Percentiles rank a stretch among this genome's conserved stretches.
Evolutionary conservation across 2,797 vertebrate species (phyloP).

Genomic region (Mastacembelus armatus): DNA sequence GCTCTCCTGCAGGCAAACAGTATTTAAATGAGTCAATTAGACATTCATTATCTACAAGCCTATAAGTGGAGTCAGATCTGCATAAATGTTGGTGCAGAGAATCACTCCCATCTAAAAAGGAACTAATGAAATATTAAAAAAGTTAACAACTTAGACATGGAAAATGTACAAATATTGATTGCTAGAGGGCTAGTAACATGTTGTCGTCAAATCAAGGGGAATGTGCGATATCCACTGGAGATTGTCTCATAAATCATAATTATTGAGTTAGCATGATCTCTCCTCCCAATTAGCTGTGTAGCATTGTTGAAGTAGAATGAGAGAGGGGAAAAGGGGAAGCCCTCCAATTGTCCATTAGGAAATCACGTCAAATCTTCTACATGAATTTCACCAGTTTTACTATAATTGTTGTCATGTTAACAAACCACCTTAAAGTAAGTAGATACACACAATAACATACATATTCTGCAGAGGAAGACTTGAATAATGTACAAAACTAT

Average conservation of each 20-base stretch:
- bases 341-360: constrained; percentile 43
- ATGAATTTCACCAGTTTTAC: constrained; percentile 19
- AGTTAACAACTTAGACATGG: constrained; percentile 82
- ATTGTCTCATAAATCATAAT: constrained; percentile 92
- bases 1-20: constrained; percentile 97
- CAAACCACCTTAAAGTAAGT: constrained; percentile 56
- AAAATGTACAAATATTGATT: constrained; percentile 81
- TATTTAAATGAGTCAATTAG: constrained; percentile 99
- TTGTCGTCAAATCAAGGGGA: constrained; percentile 81
- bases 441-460: constrained; percentile 52
- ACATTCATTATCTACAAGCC: constrained; percentile 96
- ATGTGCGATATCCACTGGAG: constrained; percentile 79
- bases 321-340: constrained; percentile 35
- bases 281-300: constrained; percentile 88
- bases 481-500: constrained; percentile 80
- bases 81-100: constrained; percentile 78
- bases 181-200: constrained; percentile 72
- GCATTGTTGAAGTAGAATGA: constrained; percentile 79
- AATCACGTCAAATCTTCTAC: constrained; percentile 40
- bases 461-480: constrained; percentile 74
- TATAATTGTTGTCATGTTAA: constrained; percentile 40
- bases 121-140: constrained; percentile 91
- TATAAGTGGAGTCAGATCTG: constrained; percentile 81
- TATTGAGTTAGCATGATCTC: constrained; percentile 89
- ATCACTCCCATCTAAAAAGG: constrained; percentile 83